Evolutionary conservation across 2,797 vertebrate species (phyloP).

Genomic region (Alauda arvensis): DNA sequence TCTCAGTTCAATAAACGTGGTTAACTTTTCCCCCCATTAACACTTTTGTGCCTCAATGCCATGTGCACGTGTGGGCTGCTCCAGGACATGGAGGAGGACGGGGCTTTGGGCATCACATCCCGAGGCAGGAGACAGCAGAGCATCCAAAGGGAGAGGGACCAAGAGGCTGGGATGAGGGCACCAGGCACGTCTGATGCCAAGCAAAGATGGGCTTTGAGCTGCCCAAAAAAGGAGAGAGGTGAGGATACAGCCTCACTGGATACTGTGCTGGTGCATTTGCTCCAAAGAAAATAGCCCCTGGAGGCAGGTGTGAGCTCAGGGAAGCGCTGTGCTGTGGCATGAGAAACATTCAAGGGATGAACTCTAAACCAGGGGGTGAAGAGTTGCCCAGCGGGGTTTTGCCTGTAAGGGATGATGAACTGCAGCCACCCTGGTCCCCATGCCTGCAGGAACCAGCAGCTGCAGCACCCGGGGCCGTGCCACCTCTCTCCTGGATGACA

Average conservation of each 20-base stretch:
- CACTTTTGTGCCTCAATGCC: neutral
- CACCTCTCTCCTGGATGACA: neutral
- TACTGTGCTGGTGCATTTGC: neutral
- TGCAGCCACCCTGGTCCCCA: neutral
- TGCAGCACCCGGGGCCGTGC: neutral
- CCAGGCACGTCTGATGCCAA: neutral
- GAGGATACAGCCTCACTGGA: neutral
- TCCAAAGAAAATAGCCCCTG: neutral
- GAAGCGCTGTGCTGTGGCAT: neutral
- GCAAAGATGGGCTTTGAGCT: neutral
- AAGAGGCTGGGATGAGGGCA: neutral
- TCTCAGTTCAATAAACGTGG: neutral
- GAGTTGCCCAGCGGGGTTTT: neutral
- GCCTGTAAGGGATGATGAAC: neutral
- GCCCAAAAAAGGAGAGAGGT: neutral
- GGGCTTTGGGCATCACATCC: neutral
- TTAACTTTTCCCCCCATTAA: conserved; percentile 30
- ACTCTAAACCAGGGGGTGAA: neutral
- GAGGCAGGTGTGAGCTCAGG: neutral
- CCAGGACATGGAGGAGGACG: rapidly evolving
- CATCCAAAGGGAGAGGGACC: neutral
- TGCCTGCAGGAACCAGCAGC: rapidly evolving
- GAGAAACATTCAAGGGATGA: neutral
- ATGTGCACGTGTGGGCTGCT: rapidly evolving
- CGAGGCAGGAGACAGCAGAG: neutral